Base-by-base conservation (phyloP, 2,797 vertebrate genomes). In the Poeciliopsis infans region DNA sequence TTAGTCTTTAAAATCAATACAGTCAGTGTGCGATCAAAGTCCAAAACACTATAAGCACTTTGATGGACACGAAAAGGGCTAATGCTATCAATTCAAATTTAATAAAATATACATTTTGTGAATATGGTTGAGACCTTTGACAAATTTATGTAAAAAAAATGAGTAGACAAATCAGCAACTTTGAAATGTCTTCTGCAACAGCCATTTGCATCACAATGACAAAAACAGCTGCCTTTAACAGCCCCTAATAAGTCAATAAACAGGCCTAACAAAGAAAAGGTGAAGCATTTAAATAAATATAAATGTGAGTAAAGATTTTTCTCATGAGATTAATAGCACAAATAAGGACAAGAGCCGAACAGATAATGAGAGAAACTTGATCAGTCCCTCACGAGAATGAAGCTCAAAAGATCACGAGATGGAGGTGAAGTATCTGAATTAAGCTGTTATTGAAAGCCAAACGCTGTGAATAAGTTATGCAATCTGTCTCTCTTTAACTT, bases 401-500 rank as follows among this genome's bases (percentile, higher is more conserved):
- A 79, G 75, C 80, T 87, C 51, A 85, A 86, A 79, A 57, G 79
- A 90, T 94, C 93, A 95, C 86, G 51, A 92, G 93, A 92, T 85
- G 47, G 33, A 88, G 79, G 41, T 69, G 55, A 80, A 83, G 84
- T 64, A 86, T 83, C 81, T 77, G 10, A 91, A 91, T 94, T 93
- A 91, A 31, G 84, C 53, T 78, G 51, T 93, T 89, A 94, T 93
- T 94, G 81, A 90, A 80, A 83, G 86, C 91, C 64, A 79, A 89
- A 90, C 73, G 91, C 72, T 77, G 31, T 83, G 75, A 89, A 94
- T 93, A 89, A 86, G 70, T 92, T 93, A 55, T 53, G 73, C 74
- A 93, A 90, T 79, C 61, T 46, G 55, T 87, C 82, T 82, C 53
- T 80, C 20, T 41, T 49, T 75, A 33, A 31, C 12, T 75, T 51